Percentiles rank a stretch among this genome's conserved stretches.
Conservation (phyloP, 92 coral and sea anemone species). For the Micromussa lordhowensis region DNA sequence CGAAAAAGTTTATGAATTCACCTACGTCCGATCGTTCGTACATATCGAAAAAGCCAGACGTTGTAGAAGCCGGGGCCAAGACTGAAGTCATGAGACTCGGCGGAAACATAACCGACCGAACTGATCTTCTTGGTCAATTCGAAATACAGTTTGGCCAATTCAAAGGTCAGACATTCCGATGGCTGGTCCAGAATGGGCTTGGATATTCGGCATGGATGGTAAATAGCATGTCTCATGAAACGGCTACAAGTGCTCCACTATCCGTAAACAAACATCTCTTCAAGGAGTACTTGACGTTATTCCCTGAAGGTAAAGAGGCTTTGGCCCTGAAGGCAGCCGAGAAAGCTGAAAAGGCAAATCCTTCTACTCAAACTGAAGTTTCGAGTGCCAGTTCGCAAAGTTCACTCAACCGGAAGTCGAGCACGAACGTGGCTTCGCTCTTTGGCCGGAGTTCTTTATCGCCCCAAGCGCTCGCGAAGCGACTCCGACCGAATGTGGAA, state of each 20-base stretch:
- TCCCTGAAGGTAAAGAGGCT: not conserved
- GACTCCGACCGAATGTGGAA: not conserved
- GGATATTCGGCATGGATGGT: constrained; percentile 41
- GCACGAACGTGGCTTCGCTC: not conserved
- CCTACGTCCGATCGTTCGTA: not conserved
- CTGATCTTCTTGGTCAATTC: constrained; percentile 11
- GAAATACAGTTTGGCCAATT: constrained; percentile 66
- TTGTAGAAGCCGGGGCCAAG: constrained; percentile 1
- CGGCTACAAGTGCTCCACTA: no score
- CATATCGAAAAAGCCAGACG: not conserved
- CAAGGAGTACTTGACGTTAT: constrained; percentile 24
- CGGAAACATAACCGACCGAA: not conserved
- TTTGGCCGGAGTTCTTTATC: no score
- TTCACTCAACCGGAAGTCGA: no score
- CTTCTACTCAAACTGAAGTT: not conserved
- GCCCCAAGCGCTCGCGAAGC: not conserved
- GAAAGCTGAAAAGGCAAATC: not conserved
- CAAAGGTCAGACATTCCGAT: constrained; percentile 60
- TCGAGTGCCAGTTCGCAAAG: not conserved
- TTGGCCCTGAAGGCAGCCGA: not conserved
- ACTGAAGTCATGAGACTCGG: constrained; percentile 10
- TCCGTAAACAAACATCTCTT: constrained; percentile 30
- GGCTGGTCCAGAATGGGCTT: constrained; percentile 52
- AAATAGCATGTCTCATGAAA: no score
- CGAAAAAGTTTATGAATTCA: not conserved